phyloP scores from a whole-genome alignment of 2,797 vertebrate species.

The Loris lydekkerianus region DNA sequence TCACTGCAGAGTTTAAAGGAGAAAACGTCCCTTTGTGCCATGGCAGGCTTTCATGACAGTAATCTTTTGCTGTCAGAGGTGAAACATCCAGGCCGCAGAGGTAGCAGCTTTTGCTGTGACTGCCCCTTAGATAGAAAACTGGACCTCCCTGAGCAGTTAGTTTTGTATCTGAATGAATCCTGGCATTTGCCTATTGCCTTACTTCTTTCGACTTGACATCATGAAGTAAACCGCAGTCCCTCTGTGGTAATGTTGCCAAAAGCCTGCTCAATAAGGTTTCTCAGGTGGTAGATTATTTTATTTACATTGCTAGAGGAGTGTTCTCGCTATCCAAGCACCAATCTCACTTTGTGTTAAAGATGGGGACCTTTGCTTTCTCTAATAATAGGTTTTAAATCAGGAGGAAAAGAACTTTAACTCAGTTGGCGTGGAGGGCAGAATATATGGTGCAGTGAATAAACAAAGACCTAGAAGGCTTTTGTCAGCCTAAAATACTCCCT shows the following conservation, averaged over 20 bases:
- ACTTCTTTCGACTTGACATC: neutral
- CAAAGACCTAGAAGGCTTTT: conserved; percentile 84
- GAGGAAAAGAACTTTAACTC: conserved; percentile 81
- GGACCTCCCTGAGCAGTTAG: neutral
- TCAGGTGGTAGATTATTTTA: conserved; percentile 52
- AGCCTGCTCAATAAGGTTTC: neutral
- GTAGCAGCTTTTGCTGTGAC: neutral
- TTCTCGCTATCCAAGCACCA: conserved; percentile 42
- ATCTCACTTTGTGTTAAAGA: conserved; percentile 69
- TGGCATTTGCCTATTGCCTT: neutral
- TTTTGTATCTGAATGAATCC: neutral
- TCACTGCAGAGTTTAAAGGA: neutral
- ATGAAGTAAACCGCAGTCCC: neutral
- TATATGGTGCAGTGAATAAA: conserved; percentile 83
- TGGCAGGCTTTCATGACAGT: neutral
- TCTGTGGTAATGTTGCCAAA: neutral
- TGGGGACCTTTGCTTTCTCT: conserved; percentile 74
- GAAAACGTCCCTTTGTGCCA: neutral
- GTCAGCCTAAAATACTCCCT: conserved; percentile 84
- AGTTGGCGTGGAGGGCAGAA: conserved; percentile 69
- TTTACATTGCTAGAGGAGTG: conserved; percentile 55
- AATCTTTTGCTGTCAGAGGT: neutral
- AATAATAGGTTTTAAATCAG: conserved; percentile 78
- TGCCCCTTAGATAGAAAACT: neutral
- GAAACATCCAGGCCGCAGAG: neutral